Base-by-base conservation (phyloP, 1,140 invertebrate genomes). In the Bombyx mandarina region DNA sequence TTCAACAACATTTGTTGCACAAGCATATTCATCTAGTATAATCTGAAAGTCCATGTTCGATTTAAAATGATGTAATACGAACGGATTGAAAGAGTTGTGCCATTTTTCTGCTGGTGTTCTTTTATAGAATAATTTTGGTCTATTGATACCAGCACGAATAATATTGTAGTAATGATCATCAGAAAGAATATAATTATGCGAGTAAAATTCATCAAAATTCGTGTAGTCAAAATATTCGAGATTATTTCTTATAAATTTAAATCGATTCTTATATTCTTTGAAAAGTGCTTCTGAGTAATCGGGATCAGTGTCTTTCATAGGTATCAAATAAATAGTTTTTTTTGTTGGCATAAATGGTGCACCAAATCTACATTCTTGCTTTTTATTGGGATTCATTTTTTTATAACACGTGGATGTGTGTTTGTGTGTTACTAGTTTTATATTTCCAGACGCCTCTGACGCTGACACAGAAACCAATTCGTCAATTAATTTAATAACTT, bases 11-110 rank as follows among this genome's bases (percentile, higher is more conserved):
- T 66, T 64, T 8, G 57, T 8, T 42, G 62, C 67, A 59, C 65
- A 69, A 54, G 60, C 26, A 59, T 66, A 63, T 57, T 66, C 64
- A 10, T 69, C 62, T 43, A 22, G 9, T 52, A 66, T 66, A 60
- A 66, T 57, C n/a, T 64, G 66, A 50, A 69, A 64, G 57, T 66
- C 64, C 53, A 59, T 69, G 51, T 62, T 69, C 9, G 62, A 62
- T 61, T 59, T 64, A 1, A 66, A 51, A 52, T 26, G 8, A 58
- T 61, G 18, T 42, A 68, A 63, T 53, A 68, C 12, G n/a, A 65
- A 65, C 49, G 63, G 63, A 56, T 65, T 65, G 44, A 68, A 68
- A 52, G 61, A 35, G 7, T 65, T 68, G 48, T 63, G 48, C 63
- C 61, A 68, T 52, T 58, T 63, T 62, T 68, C 63, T 45, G 46